phyloP scores from a whole-genome alignment of 2,113 vertebrate genomes.

The Orycteropus afer region DNA sequence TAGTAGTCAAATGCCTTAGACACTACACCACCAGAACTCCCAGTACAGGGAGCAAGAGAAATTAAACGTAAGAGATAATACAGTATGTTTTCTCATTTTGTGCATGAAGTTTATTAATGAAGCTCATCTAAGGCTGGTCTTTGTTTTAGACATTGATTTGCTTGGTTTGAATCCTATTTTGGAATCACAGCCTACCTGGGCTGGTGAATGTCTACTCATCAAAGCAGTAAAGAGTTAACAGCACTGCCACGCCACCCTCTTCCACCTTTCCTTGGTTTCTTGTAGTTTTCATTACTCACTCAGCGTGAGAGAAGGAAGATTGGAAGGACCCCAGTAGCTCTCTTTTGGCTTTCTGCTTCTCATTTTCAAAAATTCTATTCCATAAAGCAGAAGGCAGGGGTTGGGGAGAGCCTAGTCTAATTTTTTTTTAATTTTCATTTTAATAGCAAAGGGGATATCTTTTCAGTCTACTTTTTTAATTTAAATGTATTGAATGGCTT shows the following conservation, averaged over 20 bases:
- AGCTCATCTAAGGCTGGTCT: neutral
- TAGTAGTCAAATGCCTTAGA: too few species aligned
- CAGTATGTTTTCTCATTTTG: neutral
- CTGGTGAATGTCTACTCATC: neutral
- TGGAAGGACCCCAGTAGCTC: neutral
- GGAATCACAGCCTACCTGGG: neutral
- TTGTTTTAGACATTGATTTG: neutral
- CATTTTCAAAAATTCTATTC: conserved; percentile 17
- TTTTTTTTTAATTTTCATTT: neutral
- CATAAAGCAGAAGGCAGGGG: neutral
- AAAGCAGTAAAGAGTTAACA: neutral
- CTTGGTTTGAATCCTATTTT: neutral
- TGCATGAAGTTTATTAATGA: neutral
- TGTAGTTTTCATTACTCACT: neutral
- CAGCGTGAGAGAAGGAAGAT: neutral
- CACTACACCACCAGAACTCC: too few species aligned
- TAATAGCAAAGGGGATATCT: neutral
- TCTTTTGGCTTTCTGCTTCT: neutral
- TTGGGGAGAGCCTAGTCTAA: neutral
- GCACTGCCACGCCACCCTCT: neutral
- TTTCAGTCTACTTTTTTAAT: neutral
- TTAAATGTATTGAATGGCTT: neutral
- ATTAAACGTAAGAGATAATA: neutral
- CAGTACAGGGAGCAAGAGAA: neutral
- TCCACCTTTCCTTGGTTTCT: neutral